A percentile compares a stretch with the other conserved stretches of the same genome.
Evolutionary conservation across 2,797 vertebrate genomes (phyloP).

Genomic region (Galagoides demidoff): DNA sequence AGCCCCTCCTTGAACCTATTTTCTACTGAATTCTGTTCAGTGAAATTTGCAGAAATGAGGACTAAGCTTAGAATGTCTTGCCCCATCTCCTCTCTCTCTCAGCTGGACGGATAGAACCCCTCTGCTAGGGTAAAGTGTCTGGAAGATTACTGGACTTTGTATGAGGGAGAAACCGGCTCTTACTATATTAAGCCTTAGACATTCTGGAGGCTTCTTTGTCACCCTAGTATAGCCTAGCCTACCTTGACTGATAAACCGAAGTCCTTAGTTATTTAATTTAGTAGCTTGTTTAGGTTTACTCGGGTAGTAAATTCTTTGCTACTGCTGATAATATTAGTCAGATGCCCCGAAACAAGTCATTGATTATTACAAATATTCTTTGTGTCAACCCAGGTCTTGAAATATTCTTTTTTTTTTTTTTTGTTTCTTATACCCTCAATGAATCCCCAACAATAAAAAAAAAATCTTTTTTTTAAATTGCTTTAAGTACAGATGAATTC

Average conservation of each 20-base stretch:
- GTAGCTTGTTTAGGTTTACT: neutral
- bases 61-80: neutral
- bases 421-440: neutral
- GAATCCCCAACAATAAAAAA: too few relatives aligned
- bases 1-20: neutral
- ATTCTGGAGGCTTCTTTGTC: neutral
- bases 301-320: neutral
- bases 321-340: neutral
- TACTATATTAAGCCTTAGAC: neutral
- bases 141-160: neutral
- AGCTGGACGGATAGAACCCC: neutral
- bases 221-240: neutral
- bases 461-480: too few relatives aligned
- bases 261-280: neutral
- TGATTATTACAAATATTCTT: constrained; percentile 10
- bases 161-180: neutral
- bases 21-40: neutral
- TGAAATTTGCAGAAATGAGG: neutral
- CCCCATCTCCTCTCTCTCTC: neutral
- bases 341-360: neutral
- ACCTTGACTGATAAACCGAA: neutral
- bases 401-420: neutral
- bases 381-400: neutral
- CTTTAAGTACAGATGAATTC: neutral
- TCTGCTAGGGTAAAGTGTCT: neutral